phyloP scores from a whole-genome alignment of 2,113 vertebrate genomes.

The Daboia siamensis region DNA sequence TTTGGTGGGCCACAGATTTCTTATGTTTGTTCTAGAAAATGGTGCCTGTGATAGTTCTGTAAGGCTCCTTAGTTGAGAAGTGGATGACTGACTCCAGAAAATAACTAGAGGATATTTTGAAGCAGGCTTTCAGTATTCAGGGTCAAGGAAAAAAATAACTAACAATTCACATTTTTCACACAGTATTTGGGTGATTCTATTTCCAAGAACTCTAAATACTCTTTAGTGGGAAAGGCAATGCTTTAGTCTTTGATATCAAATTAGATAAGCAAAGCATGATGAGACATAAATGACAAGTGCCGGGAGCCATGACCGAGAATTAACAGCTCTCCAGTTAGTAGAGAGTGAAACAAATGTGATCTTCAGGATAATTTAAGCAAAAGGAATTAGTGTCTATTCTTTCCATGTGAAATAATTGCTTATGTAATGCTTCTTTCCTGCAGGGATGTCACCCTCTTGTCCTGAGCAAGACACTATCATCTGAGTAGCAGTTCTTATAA shows the following conservation, averaged over 20 bases:
- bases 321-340: neutral
- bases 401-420: slow-evolving; percentile 28
- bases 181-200: neutral
- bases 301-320: neutral
- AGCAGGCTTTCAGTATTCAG: neutral
- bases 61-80: no score
- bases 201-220: neutral
- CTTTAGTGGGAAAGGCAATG: neutral
- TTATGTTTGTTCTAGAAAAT: neutral
- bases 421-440: slow-evolving; percentile 14
- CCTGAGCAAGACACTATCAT: slow-evolving; percentile 21
- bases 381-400: slow-evolving; percentile 28
- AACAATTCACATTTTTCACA: neutral
- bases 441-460: neutral
- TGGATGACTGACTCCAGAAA: neutral
- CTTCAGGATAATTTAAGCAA: slow-evolving; percentile 16
- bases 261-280: neutral
- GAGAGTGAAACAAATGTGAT: slow-evolving; percentile 26
- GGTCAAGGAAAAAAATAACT: no score
- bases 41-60: neutral
- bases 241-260: neutral
- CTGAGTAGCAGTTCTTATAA: slow-evolving; percentile 27
- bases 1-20: neutral
- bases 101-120: neutral
- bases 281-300: neutral